phyloP scores from a whole-genome alignment of 2,888 invertebrate species.

The Auanema sp. region DNA sequence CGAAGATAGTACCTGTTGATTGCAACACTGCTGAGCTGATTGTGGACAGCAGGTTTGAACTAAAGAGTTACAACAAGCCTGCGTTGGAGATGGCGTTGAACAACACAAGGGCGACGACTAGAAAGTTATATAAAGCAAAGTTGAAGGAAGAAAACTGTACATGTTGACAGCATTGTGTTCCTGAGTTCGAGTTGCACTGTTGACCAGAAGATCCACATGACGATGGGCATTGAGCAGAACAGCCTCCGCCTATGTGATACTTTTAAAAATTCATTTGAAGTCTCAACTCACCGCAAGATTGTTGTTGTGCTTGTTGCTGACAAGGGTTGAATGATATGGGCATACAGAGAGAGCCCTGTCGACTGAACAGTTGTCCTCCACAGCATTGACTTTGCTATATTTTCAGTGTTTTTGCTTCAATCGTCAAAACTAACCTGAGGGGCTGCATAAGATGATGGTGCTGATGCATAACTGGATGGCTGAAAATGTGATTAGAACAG shows the following conservation, averaged over 20 bases:
- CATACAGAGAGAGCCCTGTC: slow-evolving; percentile 17
- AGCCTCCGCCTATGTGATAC: slow-evolving; percentile 14
- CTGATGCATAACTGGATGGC: too few species aligned
- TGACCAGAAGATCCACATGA: slow-evolving; percentile 10
- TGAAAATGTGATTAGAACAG: too few species aligned
- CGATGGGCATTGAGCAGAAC: slow-evolving; percentile 1
- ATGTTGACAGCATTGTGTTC: background rate
- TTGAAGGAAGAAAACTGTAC: slow-evolving; percentile 13
- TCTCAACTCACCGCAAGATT: slow-evolving; percentile 1
- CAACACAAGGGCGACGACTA: slow-evolving; percentile 16
- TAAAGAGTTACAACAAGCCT: slow-evolving; percentile 14
- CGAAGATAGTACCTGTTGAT: background rate
- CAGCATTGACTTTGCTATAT: slow-evolving; percentile 9
- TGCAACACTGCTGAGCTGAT: slow-evolving; percentile 10
- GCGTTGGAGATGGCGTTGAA: slow-evolving; percentile 13
- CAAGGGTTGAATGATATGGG: slow-evolving; percentile 14
- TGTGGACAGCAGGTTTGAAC: slow-evolving; percentile 15
- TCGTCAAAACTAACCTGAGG: too few species aligned
- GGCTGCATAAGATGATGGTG: too few species aligned
- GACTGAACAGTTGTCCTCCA: slow-evolving; percentile 19
- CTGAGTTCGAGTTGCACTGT: background rate
- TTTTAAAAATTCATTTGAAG: too few species aligned
- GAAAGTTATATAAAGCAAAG: too few species aligned
- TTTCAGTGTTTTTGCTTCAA: too few species aligned
- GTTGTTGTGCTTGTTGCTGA: background rate